Conservation (phyloP, 2,888 invertebrate species). For the Lepidochrysops patricia region DNA sequence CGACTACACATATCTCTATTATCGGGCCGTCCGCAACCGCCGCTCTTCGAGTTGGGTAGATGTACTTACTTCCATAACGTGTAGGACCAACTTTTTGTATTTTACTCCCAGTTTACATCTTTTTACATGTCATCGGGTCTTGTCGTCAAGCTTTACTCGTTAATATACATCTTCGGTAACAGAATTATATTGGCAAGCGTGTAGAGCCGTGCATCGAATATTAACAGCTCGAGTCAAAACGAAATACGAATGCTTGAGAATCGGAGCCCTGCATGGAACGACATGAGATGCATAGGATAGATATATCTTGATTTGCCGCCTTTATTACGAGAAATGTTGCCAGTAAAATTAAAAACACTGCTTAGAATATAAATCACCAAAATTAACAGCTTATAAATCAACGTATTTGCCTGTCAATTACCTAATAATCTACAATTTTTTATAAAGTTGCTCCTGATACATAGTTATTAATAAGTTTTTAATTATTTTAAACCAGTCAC, state of each 20-base stretch:
- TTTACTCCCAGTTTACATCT: constrained; percentile 22
- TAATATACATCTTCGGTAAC: constrained; percentile 2
- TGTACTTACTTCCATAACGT: constrained; percentile 19
- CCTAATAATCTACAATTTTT: no score
- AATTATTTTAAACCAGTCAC: background rate
- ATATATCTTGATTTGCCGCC: no score
- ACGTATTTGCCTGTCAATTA: constrained; percentile 3
- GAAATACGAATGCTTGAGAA: no score
- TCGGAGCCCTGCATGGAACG: no score
- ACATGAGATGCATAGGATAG: no score
- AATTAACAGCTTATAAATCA: no score
- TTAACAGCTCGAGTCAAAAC: no score
- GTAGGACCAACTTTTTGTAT: constrained; percentile 27
- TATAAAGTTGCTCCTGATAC: background rate
- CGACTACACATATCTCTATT: constrained; percentile 8
- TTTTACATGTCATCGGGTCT: constrained; percentile 18
- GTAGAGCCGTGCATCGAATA: no score
- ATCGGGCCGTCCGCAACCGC: background rate
- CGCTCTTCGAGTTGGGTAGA: constrained; percentile 10
- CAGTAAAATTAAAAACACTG: no score
- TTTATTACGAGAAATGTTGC: no score
- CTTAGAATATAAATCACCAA: no score
- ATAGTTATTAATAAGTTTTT: background rate
- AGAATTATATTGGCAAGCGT: constrained; percentile 2
- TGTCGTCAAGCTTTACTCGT: constrained; percentile 11